Evolutionary conservation across 2,888 invertebrate species (phyloP), one percentile per base, ranked within the genome.

Genomic region (Dicycla oo): DNA sequence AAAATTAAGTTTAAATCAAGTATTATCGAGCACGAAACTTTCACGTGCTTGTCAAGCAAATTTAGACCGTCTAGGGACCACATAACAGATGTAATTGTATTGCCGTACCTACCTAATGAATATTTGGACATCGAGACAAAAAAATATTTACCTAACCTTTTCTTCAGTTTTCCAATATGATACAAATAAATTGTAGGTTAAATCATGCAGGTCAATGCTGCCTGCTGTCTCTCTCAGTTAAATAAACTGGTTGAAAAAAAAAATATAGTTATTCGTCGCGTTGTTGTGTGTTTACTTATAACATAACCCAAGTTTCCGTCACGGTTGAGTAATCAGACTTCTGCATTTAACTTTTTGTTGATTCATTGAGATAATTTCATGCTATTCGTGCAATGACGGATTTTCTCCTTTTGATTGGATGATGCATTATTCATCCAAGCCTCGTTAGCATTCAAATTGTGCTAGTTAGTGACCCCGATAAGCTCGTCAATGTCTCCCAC

Each of bases 371-470:
- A 66, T 53, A 56, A 78, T 65, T 67, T 57, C 34, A 38, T 26
- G 61, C 38, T 61, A 51, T 63, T 64, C 51, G 60, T 62, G 58
- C 67, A 63, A 66, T 47, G 18, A 66, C 40, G 30, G 8, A 43
- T 73, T 81, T 73, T 81, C 68, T 73, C 68, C 26, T 68, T 60
- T 49, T 64, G 62, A 51, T 57, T 56, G 20, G 23, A 56, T 47
- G 51, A 34, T 73, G 26, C n/a, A 75, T 76, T 64, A 83, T 78
- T 66, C 23, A 73, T 71, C 45, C n/a, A 11, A 49, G 11, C 20
- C 30, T 66, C 23, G 10, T 67, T 53, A n/a, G 43, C 38, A 57
- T 57, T 38, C n/a, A 49, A 69, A 45, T 20, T 60, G 66, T 70
- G 34, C 51, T 43, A 71, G 61, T 23, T 56, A 18, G 20, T 81